phyloP scores from a whole-genome alignment of 2,888 invertebrate genomes.

The Lycaena phlaeas region DNA sequence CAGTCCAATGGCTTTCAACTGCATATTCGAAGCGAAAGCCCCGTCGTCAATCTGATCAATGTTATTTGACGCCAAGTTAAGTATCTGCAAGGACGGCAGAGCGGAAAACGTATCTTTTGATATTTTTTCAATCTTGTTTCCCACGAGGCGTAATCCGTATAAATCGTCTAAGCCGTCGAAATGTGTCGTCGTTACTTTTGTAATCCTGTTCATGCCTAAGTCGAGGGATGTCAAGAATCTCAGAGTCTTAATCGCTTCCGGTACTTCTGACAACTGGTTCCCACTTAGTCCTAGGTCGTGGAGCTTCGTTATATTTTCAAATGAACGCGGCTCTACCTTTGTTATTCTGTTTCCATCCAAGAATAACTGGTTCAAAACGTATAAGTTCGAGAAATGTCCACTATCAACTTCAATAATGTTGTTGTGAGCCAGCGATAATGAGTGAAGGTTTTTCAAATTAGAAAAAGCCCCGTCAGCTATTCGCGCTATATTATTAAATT shows the following conservation, averaged over 20 bases:
- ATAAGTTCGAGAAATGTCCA: constrained; percentile 80
- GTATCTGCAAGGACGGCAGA: constrained; percentile 80
- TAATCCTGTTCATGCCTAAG: constrained; percentile 86
- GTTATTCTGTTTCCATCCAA: constrained; percentile 83
- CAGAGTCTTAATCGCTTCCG: constrained; percentile 79
- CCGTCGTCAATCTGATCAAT: constrained; percentile 84
- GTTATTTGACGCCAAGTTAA: constrained; percentile 86
- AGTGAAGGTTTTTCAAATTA: constrained; percentile 83
- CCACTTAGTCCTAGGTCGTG: constrained; percentile 84
- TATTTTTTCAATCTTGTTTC: constrained; percentile 84
- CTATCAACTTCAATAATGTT: constrained; percentile 78
- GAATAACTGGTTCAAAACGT: constrained; percentile 80
- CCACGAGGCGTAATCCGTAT: constrained; percentile 83
- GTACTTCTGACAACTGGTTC: constrained; percentile 80
- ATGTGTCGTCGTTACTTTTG: constrained; percentile 78
- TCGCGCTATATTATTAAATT: constrained; percentile 78
- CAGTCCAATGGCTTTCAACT: constrained; percentile 81
- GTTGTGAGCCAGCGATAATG: constrained; percentile 82
- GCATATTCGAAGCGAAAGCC: constrained; percentile 82
- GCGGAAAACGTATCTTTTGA: constrained; percentile 82
- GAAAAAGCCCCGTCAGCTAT: constrained; percentile 83
- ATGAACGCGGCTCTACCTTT: constrained; percentile 78
- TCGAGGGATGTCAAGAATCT: constrained; percentile 83
- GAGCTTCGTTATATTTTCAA: constrained; percentile 84
- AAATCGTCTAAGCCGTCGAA: constrained; percentile 83